These are phyloP conservation scores for Synergus gifuensis DNA, from an alignment of 2,888 invertebrate genomes.

Conservation along the genomic window DNA sequence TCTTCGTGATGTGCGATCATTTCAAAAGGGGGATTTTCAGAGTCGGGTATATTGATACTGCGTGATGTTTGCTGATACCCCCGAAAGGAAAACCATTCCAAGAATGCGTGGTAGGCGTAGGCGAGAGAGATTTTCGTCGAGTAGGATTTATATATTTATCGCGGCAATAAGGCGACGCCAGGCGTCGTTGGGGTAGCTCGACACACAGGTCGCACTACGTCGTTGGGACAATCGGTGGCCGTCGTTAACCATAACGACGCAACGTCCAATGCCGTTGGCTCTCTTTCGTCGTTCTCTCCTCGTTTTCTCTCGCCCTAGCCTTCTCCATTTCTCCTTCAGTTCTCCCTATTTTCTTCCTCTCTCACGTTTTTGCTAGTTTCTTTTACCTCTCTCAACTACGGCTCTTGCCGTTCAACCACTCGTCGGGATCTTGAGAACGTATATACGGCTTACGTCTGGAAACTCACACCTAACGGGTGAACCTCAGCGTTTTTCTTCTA, in stretches of 20 bases:
- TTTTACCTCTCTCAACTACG: background rate
- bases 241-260: slow-evolving; percentile 70
- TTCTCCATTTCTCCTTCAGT: slow-evolving; percentile 45
- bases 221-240: slow-evolving; percentile 73
- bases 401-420: background rate
- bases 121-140: slow-evolving; percentile 5
- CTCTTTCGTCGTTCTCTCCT: slow-evolving; percentile 45
- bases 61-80: background rate
- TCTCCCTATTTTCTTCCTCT: slow-evolving; percentile 19
- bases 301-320: slow-evolving; percentile 43
- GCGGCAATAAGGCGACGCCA: slow-evolving; percentile 43
- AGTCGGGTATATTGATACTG: background rate
- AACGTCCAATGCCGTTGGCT: slow-evolving; percentile 44
- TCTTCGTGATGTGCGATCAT: background rate
- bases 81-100: background rate
- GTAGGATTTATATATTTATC: slow-evolving; percentile 9
- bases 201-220: slow-evolving; percentile 51
- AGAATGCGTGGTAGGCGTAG: background rate
- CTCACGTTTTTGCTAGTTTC: background rate
- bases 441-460: background rate
- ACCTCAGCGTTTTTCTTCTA: background rate
- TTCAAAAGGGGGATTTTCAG: background rate
- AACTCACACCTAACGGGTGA: background rate
- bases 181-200: slow-evolving; percentile 33
- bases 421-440: background rate